Base-by-base conservation (phyloP, 2,797 vertebrate species). In the Coendou prehensilis region DNA sequence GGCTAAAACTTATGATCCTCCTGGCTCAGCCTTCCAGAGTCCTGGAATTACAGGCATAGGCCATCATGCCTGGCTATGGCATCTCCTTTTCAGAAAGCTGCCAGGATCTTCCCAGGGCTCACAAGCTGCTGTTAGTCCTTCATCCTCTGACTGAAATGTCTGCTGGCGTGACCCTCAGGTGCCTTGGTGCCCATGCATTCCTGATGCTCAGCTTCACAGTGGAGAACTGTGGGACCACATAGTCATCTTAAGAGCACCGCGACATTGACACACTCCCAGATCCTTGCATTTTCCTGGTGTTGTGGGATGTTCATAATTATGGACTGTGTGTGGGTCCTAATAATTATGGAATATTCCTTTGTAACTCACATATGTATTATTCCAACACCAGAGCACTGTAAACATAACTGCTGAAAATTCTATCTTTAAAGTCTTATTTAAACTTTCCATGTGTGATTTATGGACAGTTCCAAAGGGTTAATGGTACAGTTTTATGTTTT, bases 181-280 rank as follows among this genome's bases (percentile, higher is more conserved):
- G 17, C 8, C 56, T 37, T 4, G 13, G 9, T 15, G 26, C 26
- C n/a, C 26, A 2, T 1, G 4, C 1, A 15, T 33, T 33, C 52
- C 59, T 23, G 59, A 2, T 0, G 2, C 13, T 67, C 1, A 26
- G 11, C 17, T 37, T 81, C 28, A 52, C 10, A 79, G 64, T 17
- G 7, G 56, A 14, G 10, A 3, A 9, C 10, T 4, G 0, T 22
- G 26, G 54, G 37, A 26, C 17, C 1, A 30, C 6, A 5, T 3
- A 26, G 5, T 20, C 22, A 10, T 13, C 45, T 6, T 1, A 4
- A 79, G 33, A 33, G 14, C 9, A 22, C 14, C 1, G 13, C 0
- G 18, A 28, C 11, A 8, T 30, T 30, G 33, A 52, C 45, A 7
- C 0, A 0, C 26, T 41, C 63, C 64, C 15, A 20, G n/a, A 4